phyloP scores from a whole-genome alignment of 2,113 vertebrate genomes.

The Caracal caracal region DNA sequence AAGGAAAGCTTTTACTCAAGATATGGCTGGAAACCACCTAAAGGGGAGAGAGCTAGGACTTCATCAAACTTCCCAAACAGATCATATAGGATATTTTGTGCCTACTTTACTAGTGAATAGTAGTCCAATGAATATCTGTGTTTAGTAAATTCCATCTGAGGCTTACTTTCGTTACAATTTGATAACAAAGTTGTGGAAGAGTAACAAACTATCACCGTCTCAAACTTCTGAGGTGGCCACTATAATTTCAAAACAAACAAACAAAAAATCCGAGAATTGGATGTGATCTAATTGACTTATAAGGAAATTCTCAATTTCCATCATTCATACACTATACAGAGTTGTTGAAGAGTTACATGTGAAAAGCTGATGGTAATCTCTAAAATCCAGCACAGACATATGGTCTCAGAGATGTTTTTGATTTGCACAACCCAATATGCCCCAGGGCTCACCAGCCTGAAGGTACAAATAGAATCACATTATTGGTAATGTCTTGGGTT shows the following conservation, averaged over 20 bases:
- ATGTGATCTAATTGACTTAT: not conserved
- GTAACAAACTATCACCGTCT: not conserved
- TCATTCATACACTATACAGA: not conserved
- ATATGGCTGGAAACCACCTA: not conserved
- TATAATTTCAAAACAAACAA: not conserved
- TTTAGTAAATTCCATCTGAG: not conserved
- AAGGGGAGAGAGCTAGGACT: not conserved
- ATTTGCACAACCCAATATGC: not conserved
- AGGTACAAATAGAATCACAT: not conserved
- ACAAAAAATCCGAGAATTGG: not conserved
- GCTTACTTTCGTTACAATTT: not conserved
- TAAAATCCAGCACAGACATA: constrained; percentile 7
- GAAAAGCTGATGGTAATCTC: not conserved
- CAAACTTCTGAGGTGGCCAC: not conserved
- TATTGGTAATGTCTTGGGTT: not conserved
- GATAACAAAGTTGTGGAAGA: not conserved
- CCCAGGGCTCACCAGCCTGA: not conserved
- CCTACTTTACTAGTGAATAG: not conserved
- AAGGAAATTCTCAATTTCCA: constrained; percentile 1
- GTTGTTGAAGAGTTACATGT: not conserved
- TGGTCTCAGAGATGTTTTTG: not conserved
- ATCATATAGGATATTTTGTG: not conserved
- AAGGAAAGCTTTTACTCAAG: not conserved
- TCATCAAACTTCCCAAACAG: not conserved
- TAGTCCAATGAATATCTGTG: not conserved